phyloP scores from a whole-genome alignment of 2,113 vertebrate genomes.

The Ammodramus savannarum region DNA sequence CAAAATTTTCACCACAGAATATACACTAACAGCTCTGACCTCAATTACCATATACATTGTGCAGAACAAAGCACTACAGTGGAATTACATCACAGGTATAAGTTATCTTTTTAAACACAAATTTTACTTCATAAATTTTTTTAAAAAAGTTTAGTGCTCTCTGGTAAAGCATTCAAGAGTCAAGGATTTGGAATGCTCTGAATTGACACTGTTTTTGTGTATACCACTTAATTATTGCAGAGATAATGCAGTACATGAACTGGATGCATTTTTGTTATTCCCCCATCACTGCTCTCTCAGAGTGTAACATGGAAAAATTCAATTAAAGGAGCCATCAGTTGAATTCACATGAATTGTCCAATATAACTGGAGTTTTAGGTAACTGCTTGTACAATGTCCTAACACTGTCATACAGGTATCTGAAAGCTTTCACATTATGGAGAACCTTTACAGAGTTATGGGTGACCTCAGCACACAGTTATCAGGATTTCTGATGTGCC shows the following conservation, averaged over 20 bases:
- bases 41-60: neutral
- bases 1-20: neutral
- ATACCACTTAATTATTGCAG: neutral
- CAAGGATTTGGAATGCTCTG: neutral
- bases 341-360: neutral
- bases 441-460: neutral
- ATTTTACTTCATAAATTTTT: neutral
- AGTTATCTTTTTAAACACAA: neutral
- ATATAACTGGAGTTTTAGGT: neutral
- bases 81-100: neutral
- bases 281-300: neutral
- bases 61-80: neutral
- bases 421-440: neutral
- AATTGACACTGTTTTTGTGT: neutral
- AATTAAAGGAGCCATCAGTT: neutral
- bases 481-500: neutral
- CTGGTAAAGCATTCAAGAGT: neutral
- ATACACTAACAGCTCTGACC: neutral
- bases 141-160: neutral
- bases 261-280: neutral
- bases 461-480: neutral
- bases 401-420: neutral
- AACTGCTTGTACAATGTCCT: neutral
- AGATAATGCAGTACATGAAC: neutral
- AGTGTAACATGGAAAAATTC: neutral